These are phyloP conservation scores for Drosophila arizonae DNA, from an alignment of 1,140 invertebrate genomes.

Conservation along the genomic window DNA sequence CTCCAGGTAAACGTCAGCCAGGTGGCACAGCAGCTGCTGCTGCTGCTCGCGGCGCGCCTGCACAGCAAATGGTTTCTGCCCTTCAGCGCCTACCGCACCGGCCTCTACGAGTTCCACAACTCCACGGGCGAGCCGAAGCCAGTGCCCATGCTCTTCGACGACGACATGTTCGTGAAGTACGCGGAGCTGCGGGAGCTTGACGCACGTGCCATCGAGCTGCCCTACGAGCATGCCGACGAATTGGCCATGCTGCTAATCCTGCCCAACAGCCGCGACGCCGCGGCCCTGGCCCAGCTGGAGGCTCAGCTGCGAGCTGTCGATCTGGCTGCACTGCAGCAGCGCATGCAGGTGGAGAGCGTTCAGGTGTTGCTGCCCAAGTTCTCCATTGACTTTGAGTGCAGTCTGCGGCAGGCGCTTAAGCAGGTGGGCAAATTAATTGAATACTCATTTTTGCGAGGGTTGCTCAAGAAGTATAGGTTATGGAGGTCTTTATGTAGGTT, in stretches of 20 bases:
- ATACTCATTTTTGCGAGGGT: not conserved
- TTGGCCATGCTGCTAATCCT: slow-evolving; percentile 85
- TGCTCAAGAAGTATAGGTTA: not conserved
- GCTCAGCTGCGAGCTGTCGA: slow-evolving; percentile 82
- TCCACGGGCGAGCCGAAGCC: slow-evolving; percentile 24
- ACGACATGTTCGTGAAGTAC: slow-evolving; percentile 79
- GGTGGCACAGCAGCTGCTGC: slow-evolving; percentile 38
- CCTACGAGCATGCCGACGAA: slow-evolving; percentile 84
- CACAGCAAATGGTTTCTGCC: slow-evolving; percentile 79
- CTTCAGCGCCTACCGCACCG: slow-evolving; percentile 73
- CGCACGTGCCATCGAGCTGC: slow-evolving; percentile 83
- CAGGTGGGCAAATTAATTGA: slow-evolving; percentile 46
- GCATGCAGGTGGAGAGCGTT: slow-evolving; percentile 81
- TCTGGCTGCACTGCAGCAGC: slow-evolving; percentile 73
- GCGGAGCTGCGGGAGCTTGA: slow-evolving; percentile 81
- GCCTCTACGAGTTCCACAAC: slow-evolving; percentile 71
- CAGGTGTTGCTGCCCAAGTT: slow-evolving; percentile 87
- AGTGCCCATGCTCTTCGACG: slow-evolving; percentile 78
- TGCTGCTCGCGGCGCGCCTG: slow-evolving; percentile 60
- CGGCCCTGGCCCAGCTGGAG: slow-evolving; percentile 84
- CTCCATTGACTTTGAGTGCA: slow-evolving; percentile 85
- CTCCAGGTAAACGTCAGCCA: slow-evolving; percentile 18
- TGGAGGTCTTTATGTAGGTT: not conserved
- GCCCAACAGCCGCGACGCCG: slow-evolving; percentile 83
- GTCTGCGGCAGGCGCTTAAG: slow-evolving; percentile 59